phyloP scores from a whole-genome alignment of 1,140 invertebrate genomes.

The Drosophila fuyamai region DNA sequence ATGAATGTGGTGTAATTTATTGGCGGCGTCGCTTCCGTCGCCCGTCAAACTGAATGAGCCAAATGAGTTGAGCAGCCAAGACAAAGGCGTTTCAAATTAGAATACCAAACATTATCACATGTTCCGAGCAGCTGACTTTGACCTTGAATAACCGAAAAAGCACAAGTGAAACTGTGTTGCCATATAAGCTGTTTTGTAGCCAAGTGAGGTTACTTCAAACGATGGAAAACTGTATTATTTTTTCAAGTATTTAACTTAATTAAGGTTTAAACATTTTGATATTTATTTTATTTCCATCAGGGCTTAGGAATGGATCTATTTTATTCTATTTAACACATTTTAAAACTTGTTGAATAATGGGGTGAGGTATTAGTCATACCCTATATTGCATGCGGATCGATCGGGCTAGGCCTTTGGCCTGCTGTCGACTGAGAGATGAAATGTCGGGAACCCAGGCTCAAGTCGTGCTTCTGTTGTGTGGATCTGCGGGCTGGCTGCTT shows the following conservation, averaged over 20 bases:
- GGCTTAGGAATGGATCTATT: too few species aligned
- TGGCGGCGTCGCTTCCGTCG: conserved; percentile 51
- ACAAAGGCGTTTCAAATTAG: conserved; percentile 53
- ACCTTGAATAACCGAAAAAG: conserved; percentile 39
- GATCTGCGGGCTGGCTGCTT: conserved; percentile 24
- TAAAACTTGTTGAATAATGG: too few species aligned
- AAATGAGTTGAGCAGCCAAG: conserved; percentile 37
- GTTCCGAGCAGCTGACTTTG: conserved; percentile 49
- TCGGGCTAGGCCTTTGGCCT: conserved; percentile 24
- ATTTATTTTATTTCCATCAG: too few species aligned
- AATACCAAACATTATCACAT: conserved; percentile 56
- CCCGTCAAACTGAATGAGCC: conserved; percentile 45
- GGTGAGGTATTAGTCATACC: background rate
- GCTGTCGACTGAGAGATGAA: conserved; percentile 31
- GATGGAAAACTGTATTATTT: too few species aligned
- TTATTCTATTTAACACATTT: too few species aligned
- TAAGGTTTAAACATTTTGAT: too few species aligned
- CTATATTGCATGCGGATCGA: background rate
- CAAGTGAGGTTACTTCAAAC: background rate
- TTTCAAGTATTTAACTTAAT: too few species aligned
- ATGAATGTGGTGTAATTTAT: conserved; percentile 46
- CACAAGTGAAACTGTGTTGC: conserved; percentile 12
- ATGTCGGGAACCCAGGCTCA: conserved; percentile 30
- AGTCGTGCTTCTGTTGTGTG: conserved; percentile 31
- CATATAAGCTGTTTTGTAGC: conserved; percentile 15